Percentiles rank a stretch among this genome's conserved stretches.
Evolutionary conservation across 1,140 invertebrate species (phyloP).

Genomic region (Asobara japonica): DNA sequence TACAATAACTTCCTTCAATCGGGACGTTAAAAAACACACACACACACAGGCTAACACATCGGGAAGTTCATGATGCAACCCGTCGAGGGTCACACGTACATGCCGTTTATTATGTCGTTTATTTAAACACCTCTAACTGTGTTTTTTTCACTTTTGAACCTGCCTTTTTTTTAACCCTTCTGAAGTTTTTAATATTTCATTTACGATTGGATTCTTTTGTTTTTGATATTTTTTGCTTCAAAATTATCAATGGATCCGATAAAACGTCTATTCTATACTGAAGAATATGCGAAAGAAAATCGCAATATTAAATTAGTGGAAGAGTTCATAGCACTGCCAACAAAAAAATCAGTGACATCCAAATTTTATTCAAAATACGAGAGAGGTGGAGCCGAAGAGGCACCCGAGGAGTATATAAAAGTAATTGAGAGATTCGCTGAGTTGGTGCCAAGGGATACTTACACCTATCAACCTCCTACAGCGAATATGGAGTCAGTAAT

Average conservation of each 20-base stretch:
- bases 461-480: conserved; percentile 48
- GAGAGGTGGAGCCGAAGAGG: conserved; percentile 26
- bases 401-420: conserved; percentile 46
- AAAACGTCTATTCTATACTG: conserved; percentile 48
- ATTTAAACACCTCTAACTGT: too few relatives aligned
- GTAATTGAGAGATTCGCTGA: conserved; percentile 43
- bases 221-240: background rate
- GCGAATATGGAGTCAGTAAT: conserved; percentile 56
- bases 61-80: too few relatives aligned
- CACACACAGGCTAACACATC: too few relatives aligned
- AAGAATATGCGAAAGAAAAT: conserved; percentile 52
- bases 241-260: conserved; percentile 41
- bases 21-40: too few relatives aligned
- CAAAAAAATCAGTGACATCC: conserved; percentile 44
- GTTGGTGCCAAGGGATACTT: conserved; percentile 46
- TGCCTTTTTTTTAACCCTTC: too few relatives aligned
- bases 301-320: conserved; percentile 41
- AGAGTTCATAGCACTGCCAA: conserved; percentile 42
- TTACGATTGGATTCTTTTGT: background rate
- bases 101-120: too few relatives aligned
- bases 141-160: too few relatives aligned
- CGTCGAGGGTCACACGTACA: too few relatives aligned
- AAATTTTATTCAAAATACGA: conserved; percentile 60
- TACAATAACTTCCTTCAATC: too few relatives aligned
- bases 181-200: background rate